Conservation (phyloP, 1,140 invertebrate genomes). For the Dendroctonus valens region DNA sequence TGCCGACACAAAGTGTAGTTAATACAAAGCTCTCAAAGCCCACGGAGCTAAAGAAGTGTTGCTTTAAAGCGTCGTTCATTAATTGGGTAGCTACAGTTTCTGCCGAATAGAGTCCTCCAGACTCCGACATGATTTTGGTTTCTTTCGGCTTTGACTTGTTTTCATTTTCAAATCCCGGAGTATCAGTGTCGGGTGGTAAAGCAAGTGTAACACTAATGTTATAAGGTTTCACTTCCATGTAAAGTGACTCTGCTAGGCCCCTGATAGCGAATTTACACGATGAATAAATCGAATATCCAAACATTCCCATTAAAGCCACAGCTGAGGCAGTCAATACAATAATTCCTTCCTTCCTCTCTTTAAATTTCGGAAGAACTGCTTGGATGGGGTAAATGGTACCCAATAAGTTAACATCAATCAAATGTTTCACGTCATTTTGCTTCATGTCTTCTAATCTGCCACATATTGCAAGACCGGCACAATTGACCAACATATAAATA, state of each 20-base stretch:
- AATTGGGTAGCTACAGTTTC: slow-evolving; percentile 78
- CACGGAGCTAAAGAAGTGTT: slow-evolving; percentile 77
- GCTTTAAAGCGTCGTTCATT: slow-evolving; percentile 75
- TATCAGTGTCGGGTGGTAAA: slow-evolving; percentile 96
- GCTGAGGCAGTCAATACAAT: slow-evolving; percentile 88
- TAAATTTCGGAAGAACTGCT: slow-evolving; percentile 70
- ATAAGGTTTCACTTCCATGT: slow-evolving; percentile 86
- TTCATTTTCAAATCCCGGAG: slow-evolving; percentile 89
- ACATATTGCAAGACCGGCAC: slow-evolving; percentile 81
- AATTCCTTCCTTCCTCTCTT: slow-evolving; percentile 66
- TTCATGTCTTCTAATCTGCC: slow-evolving; percentile 81
- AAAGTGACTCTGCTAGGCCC: slow-evolving; percentile 89
- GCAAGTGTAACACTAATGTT: slow-evolving; percentile 83
- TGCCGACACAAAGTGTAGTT: slow-evolving; percentile 76
- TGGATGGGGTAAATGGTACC: slow-evolving; percentile 71
- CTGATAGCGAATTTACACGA: slow-evolving; percentile 92
- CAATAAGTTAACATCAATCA: slow-evolving; percentile 72
- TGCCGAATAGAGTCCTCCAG: slow-evolving; percentile 73
- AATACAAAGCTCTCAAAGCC: slow-evolving; percentile 85
- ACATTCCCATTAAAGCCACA: slow-evolving; percentile 82
- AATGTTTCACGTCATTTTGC: slow-evolving; percentile 65
- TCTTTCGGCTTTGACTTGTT: slow-evolving; percentile 82
- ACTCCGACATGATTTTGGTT: slow-evolving; percentile 83
- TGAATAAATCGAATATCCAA: slow-evolving; percentile 88
- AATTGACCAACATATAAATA: slow-evolving; percentile 88